Base-by-base conservation (phyloP, 2,797 vertebrate genomes). In the Danio jaintianensis region DNA sequence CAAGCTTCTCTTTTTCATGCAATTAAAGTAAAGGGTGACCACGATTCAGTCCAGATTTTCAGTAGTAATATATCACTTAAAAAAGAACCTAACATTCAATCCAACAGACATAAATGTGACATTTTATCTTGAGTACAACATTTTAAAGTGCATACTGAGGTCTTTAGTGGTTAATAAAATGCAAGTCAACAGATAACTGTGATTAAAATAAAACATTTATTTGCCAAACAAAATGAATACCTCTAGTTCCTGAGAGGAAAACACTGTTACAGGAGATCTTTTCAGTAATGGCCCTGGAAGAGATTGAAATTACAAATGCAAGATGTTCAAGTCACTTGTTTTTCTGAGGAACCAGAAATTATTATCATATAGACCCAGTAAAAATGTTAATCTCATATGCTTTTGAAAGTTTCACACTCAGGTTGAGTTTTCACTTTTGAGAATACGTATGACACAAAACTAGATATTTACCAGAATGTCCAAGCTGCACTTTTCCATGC, bases 241-340 rank as follows among this genome's bases (percentile, higher is more conserved):
- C n/a, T n/a, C n/a, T n/a, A n/a, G n/a, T n/a, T n/a, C n/a, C n/a
- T n/a, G n/a, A n/a, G n/a, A n/a, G n/a, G n/a, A 38, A 13, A 75
- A 63, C 56, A 68, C n/a, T 64, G 42, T 69, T 61, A 16, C 70
- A 40, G 48, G 76, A 55, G 67, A 53, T 77, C 47, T 52, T 85
- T 81, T 52, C 36, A 22, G 42, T 61, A 67, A 22, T 9, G 55
- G 36, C 36, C 45, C 55, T 48, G n/a, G 53, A 64, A 78, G 29
- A 69, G 40, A 1, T 47, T 18, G 4, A 56, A 58, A 68, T 47
- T 38, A 78, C 63, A 48, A 78, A 68, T 12, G 13, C 18, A 40
- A 61, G 76, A 61, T 70, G 55, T 62, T 52, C 36, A 29, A 22
- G 36, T 12, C 2, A 6, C 22, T n/a, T 5, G 11, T 22, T 38